These are phyloP conservation scores for Pipistrellus pipistrellus DNA, from an alignment of 2,797 vertebrate species.

Conservation along the genomic window DNA sequence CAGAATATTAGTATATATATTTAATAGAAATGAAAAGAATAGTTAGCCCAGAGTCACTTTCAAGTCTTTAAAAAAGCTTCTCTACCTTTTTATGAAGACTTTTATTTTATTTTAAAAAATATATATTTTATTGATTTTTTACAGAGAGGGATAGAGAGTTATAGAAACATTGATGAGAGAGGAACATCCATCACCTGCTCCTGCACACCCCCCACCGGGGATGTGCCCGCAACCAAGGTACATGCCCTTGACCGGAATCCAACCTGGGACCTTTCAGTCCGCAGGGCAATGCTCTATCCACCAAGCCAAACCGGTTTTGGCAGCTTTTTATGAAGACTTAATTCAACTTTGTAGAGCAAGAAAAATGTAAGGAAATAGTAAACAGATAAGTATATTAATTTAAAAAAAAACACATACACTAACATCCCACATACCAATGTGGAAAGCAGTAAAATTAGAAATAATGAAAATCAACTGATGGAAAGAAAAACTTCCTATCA, in stretches of 20 bases:
- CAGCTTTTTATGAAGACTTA: neutral
- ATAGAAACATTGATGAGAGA: too few species aligned
- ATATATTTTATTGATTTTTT: too few species aligned
- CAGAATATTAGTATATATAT: constrained; percentile 60
- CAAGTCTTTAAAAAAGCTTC: constrained; percentile 18
- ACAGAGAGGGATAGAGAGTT: too few species aligned
- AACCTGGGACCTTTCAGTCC: too few species aligned
- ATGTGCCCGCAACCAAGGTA: too few species aligned
- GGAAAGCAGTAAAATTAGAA: constrained; percentile 51
- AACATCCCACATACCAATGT: constrained; percentile 3
- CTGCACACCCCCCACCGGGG: too few species aligned
- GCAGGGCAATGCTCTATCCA: too few species aligned
- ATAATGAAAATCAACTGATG: constrained; percentile 41
- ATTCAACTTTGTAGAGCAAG: constrained; percentile 39
- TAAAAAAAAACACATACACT: neutral
- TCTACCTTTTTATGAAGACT: neutral
- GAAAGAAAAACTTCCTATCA: constrained; percentile 41
- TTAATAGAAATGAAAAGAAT: constrained; percentile 44
- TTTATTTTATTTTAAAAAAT: neutral
- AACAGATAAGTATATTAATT: constrained; percentile 14
- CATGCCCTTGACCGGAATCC: too few species aligned
- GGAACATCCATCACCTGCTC: too few species aligned
- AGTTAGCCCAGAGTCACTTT: neutral
- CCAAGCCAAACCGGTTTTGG: too few species aligned
- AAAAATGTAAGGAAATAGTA: constrained; percentile 16